phyloP scores from a whole-genome alignment of 2,797 vertebrate species.

The Tolypeutes matacus region DNA sequence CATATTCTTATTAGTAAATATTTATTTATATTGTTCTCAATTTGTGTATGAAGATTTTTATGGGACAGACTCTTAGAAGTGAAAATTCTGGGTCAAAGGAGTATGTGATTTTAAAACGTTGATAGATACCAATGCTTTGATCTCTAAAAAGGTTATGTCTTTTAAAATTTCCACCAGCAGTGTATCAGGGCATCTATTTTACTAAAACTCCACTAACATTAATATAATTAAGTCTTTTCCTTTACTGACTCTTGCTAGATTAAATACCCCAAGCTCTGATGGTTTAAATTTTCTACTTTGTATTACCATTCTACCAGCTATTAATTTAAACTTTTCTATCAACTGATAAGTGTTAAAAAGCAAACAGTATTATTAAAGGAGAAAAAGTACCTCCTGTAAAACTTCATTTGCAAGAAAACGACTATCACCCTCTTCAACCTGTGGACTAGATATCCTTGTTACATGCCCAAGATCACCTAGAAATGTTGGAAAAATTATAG shows the following conservation, averaged over 20 bases:
- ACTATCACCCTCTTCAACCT: constrained; percentile 99
- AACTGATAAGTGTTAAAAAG: constrained; percentile 1
- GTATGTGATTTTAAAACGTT: constrained; percentile 46
- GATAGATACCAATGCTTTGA: background rate
- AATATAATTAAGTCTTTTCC: constrained; percentile 25
- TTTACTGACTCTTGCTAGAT: constrained; percentile 49
- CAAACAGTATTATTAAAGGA: constrained; percentile 50
- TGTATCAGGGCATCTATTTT: background rate
- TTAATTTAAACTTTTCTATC: constrained; percentile 41
- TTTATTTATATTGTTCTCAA: background rate
- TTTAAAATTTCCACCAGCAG: constrained; percentile 27
- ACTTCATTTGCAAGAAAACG: constrained; percentile 98
- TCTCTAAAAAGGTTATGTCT: background rate
- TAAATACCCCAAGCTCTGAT: background rate
- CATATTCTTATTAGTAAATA: background rate
- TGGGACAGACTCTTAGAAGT: background rate
- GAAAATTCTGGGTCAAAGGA: background rate
- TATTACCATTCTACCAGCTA: constrained; percentile 7
- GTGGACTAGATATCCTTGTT: constrained; percentile 96
- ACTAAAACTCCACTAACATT: background rate
- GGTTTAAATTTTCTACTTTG: constrained; percentile 35
- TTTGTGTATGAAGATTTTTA: background rate
- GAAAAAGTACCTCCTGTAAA: constrained; percentile 94
- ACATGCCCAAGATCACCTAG: constrained; percentile 98
- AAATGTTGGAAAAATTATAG: constrained; percentile 55